These are phyloP conservation scores for Holothuria glaberrima DNA, from an alignment of 35 echinoderm and acorn worm species.

Conservation along the genomic window DNA sequence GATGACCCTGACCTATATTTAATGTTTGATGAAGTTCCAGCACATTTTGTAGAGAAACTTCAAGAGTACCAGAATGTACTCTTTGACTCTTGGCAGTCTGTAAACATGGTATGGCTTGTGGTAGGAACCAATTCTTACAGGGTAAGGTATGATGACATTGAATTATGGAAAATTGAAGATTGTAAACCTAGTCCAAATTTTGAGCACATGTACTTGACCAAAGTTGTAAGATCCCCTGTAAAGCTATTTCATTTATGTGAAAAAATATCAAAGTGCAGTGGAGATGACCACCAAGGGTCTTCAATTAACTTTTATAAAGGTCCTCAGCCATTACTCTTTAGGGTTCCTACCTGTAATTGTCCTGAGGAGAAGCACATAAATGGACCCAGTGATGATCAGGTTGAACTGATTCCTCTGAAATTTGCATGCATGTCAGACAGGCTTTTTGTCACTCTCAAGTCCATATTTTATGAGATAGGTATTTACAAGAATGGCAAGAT, in stretches of 20 bases:
- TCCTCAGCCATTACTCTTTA: neutral
- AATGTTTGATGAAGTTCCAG: conserved; percentile 32
- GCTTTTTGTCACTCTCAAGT: neutral
- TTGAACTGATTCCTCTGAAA: neutral
- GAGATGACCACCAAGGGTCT: neutral
- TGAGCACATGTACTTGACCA: neutral
- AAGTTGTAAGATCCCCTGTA: neutral
- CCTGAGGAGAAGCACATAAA: neutral
- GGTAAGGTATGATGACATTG: too few relatives aligned
- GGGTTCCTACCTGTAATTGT: neutral
- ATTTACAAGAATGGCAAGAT: neutral
- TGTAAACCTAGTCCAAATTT: neutral
- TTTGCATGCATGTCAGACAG: neutral
- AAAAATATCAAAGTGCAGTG: neutral
- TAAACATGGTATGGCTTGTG: neutral
- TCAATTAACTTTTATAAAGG: neutral
- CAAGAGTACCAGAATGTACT: too few relatives aligned
- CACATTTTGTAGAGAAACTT: neutral
- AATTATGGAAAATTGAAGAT: neutral
- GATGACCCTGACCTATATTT: neutral
- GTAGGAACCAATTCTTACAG: conserved; percentile 21
- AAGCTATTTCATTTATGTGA: neutral
- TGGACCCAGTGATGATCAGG: neutral
- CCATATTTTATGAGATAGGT: neutral
- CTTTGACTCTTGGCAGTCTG: too few relatives aligned